A percentile compares a stretch with the other conserved stretches of the same genome.
These are phyloP conservation scores for Dryococelus australis DNA, from an alignment of 2,888 invertebrate species.

Conservation along the genomic window DNA sequence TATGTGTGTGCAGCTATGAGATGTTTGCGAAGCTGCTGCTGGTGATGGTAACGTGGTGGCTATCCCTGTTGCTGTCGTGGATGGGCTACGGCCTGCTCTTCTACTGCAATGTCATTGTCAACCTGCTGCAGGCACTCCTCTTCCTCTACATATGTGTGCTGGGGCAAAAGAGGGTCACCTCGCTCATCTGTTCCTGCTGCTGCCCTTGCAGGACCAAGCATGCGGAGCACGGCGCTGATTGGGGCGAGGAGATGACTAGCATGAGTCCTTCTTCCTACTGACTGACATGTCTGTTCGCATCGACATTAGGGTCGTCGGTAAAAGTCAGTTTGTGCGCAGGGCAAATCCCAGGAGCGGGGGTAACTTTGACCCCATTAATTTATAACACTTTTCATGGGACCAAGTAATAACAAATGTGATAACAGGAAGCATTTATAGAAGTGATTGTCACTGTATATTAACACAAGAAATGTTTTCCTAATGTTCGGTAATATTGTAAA, in stretches of 20 bases:
- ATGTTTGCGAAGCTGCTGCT: slow-evolving; percentile 78
- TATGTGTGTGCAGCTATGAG: slow-evolving; percentile 68
- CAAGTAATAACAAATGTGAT: too few species aligned
- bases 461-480: too few species aligned
- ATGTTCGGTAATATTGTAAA: too few species aligned
- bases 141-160: slow-evolving; percentile 80
- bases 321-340: too few species aligned
- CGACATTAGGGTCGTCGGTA: too few species aligned
- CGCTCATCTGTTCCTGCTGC: slow-evolving; percentile 79
- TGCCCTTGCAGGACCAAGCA: slow-evolving; percentile 63
- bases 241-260: slow-evolving; percentile 90
- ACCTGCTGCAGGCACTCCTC: slow-evolving; percentile 77
- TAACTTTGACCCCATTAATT: too few species aligned
- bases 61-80: slow-evolving; percentile 80
- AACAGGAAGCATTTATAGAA: too few species aligned
- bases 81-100: slow-evolving; percentile 74
- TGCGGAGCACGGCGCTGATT: slow-evolving; percentile 62
- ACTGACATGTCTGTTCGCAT: neutral
- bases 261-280: slow-evolving; percentile 69
- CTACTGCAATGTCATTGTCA: slow-evolving; percentile 78
- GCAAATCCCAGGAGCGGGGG: too few species aligned
- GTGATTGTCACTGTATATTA: too few species aligned
- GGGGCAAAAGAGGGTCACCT: slow-evolving; percentile 80
- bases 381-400: too few species aligned
- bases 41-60: slow-evolving; percentile 79